Percentiles rank a stretch among this genome's conserved stretches.
Conservation (phyloP, 2,797 vertebrate genomes). For the Nothura maculosa region DNA sequence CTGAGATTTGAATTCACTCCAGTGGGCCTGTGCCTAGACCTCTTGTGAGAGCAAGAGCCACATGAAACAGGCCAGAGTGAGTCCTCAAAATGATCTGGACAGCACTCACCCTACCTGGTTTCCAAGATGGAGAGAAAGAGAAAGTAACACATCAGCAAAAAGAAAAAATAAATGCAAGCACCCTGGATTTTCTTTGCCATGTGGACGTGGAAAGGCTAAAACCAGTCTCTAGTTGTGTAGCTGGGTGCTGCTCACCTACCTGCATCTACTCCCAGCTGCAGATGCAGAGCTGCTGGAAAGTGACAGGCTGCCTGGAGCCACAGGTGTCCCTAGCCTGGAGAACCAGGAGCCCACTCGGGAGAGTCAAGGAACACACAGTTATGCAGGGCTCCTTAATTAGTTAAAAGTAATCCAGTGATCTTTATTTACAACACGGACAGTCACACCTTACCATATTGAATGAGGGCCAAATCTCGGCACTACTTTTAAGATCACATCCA, state of each 20-base stretch:
- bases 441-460: not conserved
- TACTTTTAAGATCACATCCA: not conserved
- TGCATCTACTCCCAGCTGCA: not conserved
- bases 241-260: not conserved
- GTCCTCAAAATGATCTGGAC: not conserved
- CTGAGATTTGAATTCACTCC: conserved; percentile 34
- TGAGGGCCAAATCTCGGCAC: accelerated
- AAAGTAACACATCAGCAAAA: not conserved
- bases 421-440: not conserved
- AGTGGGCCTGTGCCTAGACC: conserved; percentile 22
- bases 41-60: not conserved
- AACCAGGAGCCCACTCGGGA: not conserved
- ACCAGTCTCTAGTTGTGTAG: accelerated
- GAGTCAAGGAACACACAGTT: not conserved
- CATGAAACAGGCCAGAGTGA: not conserved
- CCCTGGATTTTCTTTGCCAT: not conserved
- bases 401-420: not conserved
- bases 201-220: not conserved
- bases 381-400: not conserved
- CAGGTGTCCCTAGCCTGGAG: not conserved
- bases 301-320: not conserved
- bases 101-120: not conserved
- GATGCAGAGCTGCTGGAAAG: not conserved
- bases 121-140: not conserved
- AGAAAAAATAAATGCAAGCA: not conserved